A percentile compares a stretch with the other conserved stretches of the same genome.
Evolutionary conservation across 2,888 invertebrate species (phyloP).

Genomic region (Drosophila dives): DNA sequence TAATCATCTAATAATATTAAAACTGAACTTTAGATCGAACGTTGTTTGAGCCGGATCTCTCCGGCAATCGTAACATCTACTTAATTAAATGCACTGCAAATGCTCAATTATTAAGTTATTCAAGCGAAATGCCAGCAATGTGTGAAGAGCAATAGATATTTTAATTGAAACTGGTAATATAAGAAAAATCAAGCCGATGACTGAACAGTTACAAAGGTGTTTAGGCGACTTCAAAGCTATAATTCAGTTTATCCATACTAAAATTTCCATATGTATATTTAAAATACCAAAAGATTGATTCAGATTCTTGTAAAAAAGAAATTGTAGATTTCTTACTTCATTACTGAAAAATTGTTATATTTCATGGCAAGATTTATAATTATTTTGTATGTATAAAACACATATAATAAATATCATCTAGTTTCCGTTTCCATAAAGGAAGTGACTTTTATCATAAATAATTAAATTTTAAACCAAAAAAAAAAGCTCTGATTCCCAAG

Average conservation of each 20-base stretch:
- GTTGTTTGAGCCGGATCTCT: conserved; percentile 62
- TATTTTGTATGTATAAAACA: background rate
- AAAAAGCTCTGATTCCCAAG: conserved; percentile 7
- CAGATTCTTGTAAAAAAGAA: background rate
- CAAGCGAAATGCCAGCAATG: conserved; percentile 73
- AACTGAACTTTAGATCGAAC: conserved; percentile 57
- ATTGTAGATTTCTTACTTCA: background rate
- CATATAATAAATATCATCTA: background rate
- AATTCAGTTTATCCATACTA: background rate
- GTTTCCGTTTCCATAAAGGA: conserved; percentile 14
- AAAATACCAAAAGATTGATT: background rate
- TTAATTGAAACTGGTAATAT: conserved; percentile 52
- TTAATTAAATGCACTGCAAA: conserved; percentile 66
- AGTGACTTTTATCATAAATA: conserved; percentile 11
- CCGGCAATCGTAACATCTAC: conserved; percentile 44
- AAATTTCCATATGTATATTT: background rate
- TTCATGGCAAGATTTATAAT: background rate
- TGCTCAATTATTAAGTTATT: conserved; percentile 75
- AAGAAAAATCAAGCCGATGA: conserved; percentile 22
- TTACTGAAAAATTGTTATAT: background rate
- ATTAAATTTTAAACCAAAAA: conserved; percentile 1
- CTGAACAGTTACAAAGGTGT: background rate
- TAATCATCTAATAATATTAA: conserved; percentile 69
- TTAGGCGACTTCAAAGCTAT: background rate
- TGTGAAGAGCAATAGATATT: conserved; percentile 59